Evolutionary conservation across 2,888 invertebrate species (phyloP), one percentile per base, ranked within the genome.

Genomic region (Eupithecia exiguata): DNA sequence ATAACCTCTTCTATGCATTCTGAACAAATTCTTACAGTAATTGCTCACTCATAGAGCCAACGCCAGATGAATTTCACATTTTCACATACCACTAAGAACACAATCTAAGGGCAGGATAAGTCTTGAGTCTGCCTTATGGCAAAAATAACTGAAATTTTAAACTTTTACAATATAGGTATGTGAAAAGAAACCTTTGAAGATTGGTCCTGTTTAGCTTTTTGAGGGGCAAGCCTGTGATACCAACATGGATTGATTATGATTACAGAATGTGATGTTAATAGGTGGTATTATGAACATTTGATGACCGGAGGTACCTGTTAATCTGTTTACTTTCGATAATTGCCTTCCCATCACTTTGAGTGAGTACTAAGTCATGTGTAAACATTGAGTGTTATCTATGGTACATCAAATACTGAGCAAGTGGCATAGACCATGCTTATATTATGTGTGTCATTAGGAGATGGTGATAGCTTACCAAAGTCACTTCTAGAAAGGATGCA

Each of bases 401-500:
- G 61, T 21, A 18, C 18, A 46, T 46, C 49, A 10, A n/a, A 53
- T 53, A n/a, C 21, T 21, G 10, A 46, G 38, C 38, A 38, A 38
- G 38, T 38, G 38, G 38, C 38, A 38, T 9, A 38, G 38, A 38
- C 7, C 38, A 38, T 38, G 9, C 38, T 7, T 38, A 7, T 30
- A 4, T n/a, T 9, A 78, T 71, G 71, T 76, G 49, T 79, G 77
- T 80, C 80, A 74, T 40, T 36, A 40, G 30, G 10, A 79, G 80
- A 5, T 21, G 38, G 70, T 68, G 78, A 77, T 76, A 75, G 83
- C 93, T 95, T 93, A 98, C 98, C 99, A 96, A 98, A 99, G 95
- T 99, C 99, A 92, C 98, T 96, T 94, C 98, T 96, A 83, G 99
- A 99, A 88, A 99, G 96, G 87, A 99, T 99, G 93, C 99, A 99